Conservation (phyloP, 1,140 invertebrate species). For the Trachymyrmex cornetzi region DNA sequence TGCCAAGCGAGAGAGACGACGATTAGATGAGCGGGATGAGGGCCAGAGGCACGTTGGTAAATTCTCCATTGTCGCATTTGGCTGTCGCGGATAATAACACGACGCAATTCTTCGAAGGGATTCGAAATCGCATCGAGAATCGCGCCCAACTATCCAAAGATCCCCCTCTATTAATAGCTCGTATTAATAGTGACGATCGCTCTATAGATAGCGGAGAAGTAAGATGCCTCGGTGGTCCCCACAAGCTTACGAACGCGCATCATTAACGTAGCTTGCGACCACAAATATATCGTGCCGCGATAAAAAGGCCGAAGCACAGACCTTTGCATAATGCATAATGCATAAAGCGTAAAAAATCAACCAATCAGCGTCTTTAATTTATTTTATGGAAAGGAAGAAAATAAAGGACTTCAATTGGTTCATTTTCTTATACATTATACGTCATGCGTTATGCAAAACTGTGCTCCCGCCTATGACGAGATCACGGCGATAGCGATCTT, state of each 20-base stretch:
- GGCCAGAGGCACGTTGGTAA: background rate
- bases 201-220: slow-evolving; percentile 75
- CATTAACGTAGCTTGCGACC: slow-evolving; percentile 49
- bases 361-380: too few species aligned
- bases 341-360: too few species aligned
- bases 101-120: slow-evolving; percentile 45
- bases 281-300: background rate
- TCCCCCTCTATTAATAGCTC: slow-evolving; percentile 76
- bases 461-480: background rate
- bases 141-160: slow-evolving; percentile 65
- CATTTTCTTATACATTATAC: too few species aligned
- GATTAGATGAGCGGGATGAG: background rate
- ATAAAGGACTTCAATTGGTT: too few species aligned
- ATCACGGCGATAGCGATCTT: background rate
- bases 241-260: slow-evolving; percentile 54
- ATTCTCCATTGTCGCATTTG: slow-evolving; percentile 36
- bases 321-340: too few species aligned
- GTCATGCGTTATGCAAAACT: too few species aligned
- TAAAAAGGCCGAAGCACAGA: background rate
- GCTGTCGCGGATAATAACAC: slow-evolving; percentile 51
- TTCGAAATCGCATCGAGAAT: slow-evolving; percentile 59
- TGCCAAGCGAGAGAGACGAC: slow-evolving; percentile 2
- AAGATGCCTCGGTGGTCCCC: slow-evolving; percentile 26
- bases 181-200: slow-evolving; percentile 77
- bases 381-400: too few species aligned